Evolutionary conservation across 2,888 invertebrate species (phyloP).

Genomic region (Yponomeuta plumbellus): DNA sequence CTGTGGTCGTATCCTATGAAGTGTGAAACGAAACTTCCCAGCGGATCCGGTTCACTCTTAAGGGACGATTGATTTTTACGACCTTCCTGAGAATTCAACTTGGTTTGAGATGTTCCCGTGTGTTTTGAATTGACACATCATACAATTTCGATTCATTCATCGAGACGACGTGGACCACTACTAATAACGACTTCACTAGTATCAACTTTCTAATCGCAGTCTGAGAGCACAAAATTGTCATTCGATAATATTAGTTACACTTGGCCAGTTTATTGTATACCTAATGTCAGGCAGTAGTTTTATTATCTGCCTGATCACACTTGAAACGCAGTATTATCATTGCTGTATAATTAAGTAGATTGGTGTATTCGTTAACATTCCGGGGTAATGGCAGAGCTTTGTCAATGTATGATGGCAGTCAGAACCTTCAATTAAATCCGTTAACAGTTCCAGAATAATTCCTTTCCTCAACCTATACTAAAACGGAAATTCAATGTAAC

Average conservation of each 20-base stretch:
- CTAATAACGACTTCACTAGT: not conserved
- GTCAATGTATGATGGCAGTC: not conserved
- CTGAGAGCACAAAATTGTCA: not conserved
- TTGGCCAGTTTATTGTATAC: not conserved
- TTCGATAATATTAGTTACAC: not conserved
- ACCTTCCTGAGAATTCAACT: not conserved
- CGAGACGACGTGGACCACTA: not conserved
- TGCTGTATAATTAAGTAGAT: too few species aligned
- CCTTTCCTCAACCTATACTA: not conserved
- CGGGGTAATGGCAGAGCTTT: not conserved
- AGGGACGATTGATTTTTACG: conserved; percentile 1
- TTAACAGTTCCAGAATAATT: not conserved
- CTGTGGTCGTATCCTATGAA: not conserved
- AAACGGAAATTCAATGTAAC: not conserved
- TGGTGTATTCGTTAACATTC: too few species aligned
- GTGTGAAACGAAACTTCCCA: not conserved
- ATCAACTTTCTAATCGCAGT: not conserved
- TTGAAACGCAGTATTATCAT: too few species aligned
- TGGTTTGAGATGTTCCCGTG: not conserved
- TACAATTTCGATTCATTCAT: not conserved
- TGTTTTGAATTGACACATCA: not conserved
- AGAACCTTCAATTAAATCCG: not conserved
- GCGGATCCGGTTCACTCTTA: not conserved
- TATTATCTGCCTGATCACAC: too few species aligned
- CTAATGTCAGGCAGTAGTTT: too few species aligned